Percentiles rank a stretch among this genome's conserved stretches.
phyloP scores from a whole-genome alignment of 1,140 invertebrate species.

The Heliconius hermathena region DNA sequence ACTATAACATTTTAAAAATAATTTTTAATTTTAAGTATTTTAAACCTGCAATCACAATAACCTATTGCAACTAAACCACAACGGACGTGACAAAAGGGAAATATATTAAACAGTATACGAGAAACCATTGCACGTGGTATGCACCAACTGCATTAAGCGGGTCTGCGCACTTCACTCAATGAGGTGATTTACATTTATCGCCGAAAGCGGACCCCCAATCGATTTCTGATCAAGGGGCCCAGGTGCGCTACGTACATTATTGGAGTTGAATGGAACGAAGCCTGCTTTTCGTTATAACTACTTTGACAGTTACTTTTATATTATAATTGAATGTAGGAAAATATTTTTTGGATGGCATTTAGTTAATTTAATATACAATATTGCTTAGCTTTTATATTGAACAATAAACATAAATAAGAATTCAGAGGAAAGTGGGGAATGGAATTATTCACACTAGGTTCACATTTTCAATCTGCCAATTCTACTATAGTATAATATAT shows the following conservation, averaged over 20 bases:
- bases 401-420: too few relatives aligned
- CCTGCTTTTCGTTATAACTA: not conserved
- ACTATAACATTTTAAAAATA: too few relatives aligned
- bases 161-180: constrained; percentile 49
- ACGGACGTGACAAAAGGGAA: not conserved
- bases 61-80: too few relatives aligned
- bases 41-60: too few relatives aligned
- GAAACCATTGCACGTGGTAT: not conserved
- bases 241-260: constrained; percentile 29
- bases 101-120: not conserved
- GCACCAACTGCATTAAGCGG: not conserved
- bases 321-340: constrained; percentile 1
- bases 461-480: too few relatives aligned
- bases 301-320: constrained; percentile 4
- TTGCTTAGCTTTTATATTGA: too few relatives aligned
- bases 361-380: too few relatives aligned
- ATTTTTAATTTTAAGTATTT: too few relatives aligned
- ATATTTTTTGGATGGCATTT: not conserved
- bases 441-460: too few relatives aligned
- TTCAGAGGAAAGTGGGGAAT: too few relatives aligned
- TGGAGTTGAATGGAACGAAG: not conserved
- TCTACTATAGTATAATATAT: too few relatives aligned
- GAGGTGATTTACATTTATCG: constrained; percentile 68
- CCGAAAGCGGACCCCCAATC: constrained; percentile 31
- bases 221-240: constrained; percentile 37